Evolutionary conservation across 2,113 vertebrate genomes (phyloP).

Genomic region (Eidolon helvum): DNA sequence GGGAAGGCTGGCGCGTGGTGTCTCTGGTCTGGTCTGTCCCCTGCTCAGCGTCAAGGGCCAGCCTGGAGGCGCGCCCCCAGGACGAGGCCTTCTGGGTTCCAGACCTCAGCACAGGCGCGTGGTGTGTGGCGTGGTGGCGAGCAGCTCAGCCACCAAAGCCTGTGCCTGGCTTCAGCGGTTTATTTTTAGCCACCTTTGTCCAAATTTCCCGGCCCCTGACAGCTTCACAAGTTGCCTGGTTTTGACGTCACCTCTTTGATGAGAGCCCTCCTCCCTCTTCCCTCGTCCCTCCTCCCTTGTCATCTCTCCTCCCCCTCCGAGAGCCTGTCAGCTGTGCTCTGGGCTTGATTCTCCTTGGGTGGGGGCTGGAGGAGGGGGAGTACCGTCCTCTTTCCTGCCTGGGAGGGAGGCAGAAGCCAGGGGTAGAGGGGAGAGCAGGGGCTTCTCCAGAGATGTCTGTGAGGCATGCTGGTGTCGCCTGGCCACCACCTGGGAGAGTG

Average conservation of each 20-base stretch:
- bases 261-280: constrained; percentile 17
- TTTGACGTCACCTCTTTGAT: constrained; percentile 77
- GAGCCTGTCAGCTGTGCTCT: constrained; percentile 39
- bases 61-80: neutral
- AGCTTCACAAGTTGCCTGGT: constrained; percentile 75
- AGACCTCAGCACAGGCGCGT: constrained; percentile 32
- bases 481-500: neutral
- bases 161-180: constrained; percentile 61
- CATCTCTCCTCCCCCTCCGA: neutral
- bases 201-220: constrained; percentile 74
- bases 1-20: neutral
- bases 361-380: neutral
- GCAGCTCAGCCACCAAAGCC: constrained; percentile 58
- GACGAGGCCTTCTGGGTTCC: constrained; percentile 26
- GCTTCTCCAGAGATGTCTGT: neutral
- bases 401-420: neutral
- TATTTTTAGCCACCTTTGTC: constrained; percentile 80
- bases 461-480: neutral
- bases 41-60: neutral
- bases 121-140: constrained; percentile 53
- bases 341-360: neutral
- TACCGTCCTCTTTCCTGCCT: neutral
- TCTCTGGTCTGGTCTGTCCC: neutral
- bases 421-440: neutral
- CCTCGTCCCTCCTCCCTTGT: neutral